Evolutionary conservation across 2,888 invertebrate genomes (phyloP).

Genomic region (Agrotis ipsilon): DNA sequence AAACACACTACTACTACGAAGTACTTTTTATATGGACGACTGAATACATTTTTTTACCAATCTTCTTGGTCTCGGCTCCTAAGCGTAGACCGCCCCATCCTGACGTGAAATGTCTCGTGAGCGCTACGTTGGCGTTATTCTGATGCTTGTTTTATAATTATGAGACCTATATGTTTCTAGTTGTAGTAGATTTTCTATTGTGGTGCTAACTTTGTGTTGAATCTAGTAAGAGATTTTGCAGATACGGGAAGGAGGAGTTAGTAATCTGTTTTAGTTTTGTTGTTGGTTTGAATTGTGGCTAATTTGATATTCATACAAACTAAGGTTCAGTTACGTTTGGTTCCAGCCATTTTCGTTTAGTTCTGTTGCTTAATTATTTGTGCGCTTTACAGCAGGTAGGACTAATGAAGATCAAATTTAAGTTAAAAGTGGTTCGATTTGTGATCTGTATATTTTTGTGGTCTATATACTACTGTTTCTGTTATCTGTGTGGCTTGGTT

Average conservation of each 20-base stretch:
- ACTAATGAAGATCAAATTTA: neutral
- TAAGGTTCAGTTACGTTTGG: neutral
- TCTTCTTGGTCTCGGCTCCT: too few species aligned
- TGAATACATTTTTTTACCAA: too few species aligned
- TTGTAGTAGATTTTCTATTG: neutral
- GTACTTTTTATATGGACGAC: too few species aligned
- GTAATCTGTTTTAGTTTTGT: neutral
- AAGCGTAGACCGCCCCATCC: too few species aligned
- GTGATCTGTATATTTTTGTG: too few species aligned
- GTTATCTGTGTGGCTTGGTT: neutral
- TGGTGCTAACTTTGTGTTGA: slow-evolving; percentile 21
- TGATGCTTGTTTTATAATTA: too few species aligned
- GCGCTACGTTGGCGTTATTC: too few species aligned
- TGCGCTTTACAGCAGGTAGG: slow-evolving; percentile 37
- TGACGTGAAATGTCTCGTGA: too few species aligned
- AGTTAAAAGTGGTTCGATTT: slow-evolving; percentile 19
- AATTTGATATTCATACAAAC: neutral
- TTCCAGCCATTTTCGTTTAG: neutral
- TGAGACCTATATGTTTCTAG: too few species aligned
- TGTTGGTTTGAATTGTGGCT: slow-evolving; percentile 6
- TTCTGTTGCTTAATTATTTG: slow-evolving; percentile 13
- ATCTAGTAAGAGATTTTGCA: neutral
- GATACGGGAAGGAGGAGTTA: neutral
- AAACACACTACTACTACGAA: too few species aligned
- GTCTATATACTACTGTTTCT: neutral